A percentile compares a stretch with the other conserved stretches of the same genome.
These are phyloP conservation scores for Peromyscus aztecus DNA, from an alignment of 2,797 vertebrate species.

Conservation along the genomic window DNA sequence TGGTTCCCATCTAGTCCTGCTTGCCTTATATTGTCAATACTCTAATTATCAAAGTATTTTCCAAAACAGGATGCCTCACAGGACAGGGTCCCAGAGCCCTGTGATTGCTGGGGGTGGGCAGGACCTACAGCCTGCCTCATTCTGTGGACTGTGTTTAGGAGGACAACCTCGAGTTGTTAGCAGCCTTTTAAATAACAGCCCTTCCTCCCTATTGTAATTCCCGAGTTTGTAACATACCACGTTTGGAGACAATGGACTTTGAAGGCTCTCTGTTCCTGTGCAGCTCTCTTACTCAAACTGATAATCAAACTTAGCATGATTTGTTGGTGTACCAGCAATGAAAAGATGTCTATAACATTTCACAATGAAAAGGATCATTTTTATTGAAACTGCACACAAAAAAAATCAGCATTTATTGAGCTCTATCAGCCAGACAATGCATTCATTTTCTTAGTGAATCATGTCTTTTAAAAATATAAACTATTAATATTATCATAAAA, in stretches of 20 bases:
- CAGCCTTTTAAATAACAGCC: not conserved
- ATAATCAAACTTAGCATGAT: slow-evolving; percentile 3
- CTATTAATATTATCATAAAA: slow-evolving; percentile 60
- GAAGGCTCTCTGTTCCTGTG: not conserved
- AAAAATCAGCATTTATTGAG: not conserved
- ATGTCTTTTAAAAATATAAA: slow-evolving; percentile 23
- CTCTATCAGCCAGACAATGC: not conserved
- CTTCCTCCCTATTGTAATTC: not conserved
- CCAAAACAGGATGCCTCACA: not conserved
- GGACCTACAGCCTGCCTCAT: not conserved
- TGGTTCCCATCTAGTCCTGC: fast-evolving
- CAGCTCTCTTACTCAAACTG: slow-evolving; percentile 10
- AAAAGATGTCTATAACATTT: slow-evolving; percentile 41
- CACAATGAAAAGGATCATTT: slow-evolving; percentile 3
- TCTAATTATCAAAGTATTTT: not conserved
- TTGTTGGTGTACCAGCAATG: slow-evolving; percentile 17
- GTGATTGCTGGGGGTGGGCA: not conserved
- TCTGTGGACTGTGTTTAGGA: not conserved
- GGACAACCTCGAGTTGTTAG: not conserved
- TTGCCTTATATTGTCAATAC: not conserved
- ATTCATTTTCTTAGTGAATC: slow-evolving; percentile 54
- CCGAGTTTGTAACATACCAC: not conserved
- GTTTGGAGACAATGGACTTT: not conserved
- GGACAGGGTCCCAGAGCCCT: not conserved
- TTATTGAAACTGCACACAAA: not conserved